Evolutionary conservation across 2,797 vertebrate species (phyloP).

Genomic region (Gallinago nigripennis): DNA sequence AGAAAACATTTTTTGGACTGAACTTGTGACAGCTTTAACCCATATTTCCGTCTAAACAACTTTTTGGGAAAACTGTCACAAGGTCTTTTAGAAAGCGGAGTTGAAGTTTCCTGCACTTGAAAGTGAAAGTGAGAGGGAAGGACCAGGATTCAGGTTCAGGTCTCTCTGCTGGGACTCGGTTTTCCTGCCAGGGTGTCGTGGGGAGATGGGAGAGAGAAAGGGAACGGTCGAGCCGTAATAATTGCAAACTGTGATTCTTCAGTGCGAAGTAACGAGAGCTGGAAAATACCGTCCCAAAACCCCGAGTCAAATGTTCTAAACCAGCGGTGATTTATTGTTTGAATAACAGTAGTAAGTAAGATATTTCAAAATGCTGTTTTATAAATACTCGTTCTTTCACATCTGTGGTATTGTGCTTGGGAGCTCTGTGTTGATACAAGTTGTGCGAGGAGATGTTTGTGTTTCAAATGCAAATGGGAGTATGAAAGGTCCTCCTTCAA

Average conservation of each 20-base stretch:
- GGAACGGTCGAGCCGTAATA: not conserved
- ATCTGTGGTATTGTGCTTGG: constrained; percentile 29
- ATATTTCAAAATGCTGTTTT: constrained; percentile 6
- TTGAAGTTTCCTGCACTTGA: not conserved
- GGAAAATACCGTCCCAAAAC: not conserved
- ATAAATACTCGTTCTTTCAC: not conserved
- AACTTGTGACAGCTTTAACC: not conserved
- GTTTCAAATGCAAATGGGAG: not conserved
- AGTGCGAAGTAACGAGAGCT: not conserved
- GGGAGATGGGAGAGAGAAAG: not conserved
- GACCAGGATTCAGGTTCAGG: not conserved
- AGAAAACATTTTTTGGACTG: constrained; percentile 20
- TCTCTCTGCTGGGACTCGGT: not conserved
- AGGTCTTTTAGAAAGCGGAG: not conserved
- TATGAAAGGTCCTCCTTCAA: not conserved
- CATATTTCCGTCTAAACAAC: constrained; percentile 11
- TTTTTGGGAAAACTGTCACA: constrained; percentile 12
- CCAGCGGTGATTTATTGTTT: constrained; percentile 9
- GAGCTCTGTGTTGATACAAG: constrained; percentile 17
- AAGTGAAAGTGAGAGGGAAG: constrained; percentile 47
- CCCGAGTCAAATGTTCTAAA: not conserved
- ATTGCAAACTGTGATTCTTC: not conserved
- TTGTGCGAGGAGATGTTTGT: not conserved
- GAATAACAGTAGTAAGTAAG: not conserved
- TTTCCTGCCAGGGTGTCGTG: not conserved